Base-by-base conservation (phyloP, 2,113 vertebrate genomes). In the Himantopus leucocephalus region DNA sequence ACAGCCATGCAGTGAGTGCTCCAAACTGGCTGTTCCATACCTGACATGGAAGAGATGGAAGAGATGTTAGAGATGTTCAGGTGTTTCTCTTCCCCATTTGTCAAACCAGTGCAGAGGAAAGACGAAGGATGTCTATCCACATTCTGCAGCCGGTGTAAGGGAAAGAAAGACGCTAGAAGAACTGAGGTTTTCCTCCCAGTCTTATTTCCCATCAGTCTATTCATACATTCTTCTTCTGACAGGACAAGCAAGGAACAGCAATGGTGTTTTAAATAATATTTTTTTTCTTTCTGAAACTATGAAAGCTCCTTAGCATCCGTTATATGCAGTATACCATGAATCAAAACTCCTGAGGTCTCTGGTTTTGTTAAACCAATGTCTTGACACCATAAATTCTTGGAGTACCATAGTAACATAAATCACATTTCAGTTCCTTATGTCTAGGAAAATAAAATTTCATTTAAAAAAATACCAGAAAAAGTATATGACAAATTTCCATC, bases 1-100 rank as follows among this genome's bases (percentile, higher is more conserved):
- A 43, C 11, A 9, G 3, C 8, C n/a, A 17, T 27, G 17, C 4
- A 45, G 16, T 17, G 67, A 6, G 8, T 1, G 3, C 45, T 66
- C 9, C 26, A 60, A 18, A n/a, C 17, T 26, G 41, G 23, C 34
- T 72, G n/a, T 19, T 78, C 11, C 8, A 3, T 39, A 37, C 2
- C 39, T 82, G 27, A 45, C 5, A 24, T 17, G 12, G 43, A 84
- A 76, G 27, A 83, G 48, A n/a, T 2, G 60, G 48, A 48, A 48
- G 12, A 50, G 12, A 26, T 9, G 1, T 34, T 78, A 48, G 12
- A 50, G 12, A 26, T 9, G 1, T 34, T 78, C 29, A 53, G 10
- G 2, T 58, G 12, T 35, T 67, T 45, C 21, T 30, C 84, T 75
- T 79, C 43, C 8, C 8, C 14, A 41, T 50, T 62, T 73, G 10